Evolutionary conservation across 2,888 invertebrate species (phyloP).

Genomic region (Oligia strigilis): DNA sequence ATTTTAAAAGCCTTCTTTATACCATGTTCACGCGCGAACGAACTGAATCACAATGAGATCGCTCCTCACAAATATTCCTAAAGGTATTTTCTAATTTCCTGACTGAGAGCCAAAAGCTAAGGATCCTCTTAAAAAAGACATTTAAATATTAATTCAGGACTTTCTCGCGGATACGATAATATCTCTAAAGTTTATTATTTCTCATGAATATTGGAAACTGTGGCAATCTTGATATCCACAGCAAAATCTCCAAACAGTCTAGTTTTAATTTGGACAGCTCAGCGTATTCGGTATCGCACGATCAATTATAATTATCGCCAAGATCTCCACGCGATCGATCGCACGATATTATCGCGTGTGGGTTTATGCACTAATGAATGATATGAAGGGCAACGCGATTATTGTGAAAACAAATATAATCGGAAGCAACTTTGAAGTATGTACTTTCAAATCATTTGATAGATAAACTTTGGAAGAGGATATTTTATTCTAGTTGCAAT

Average conservation of each 20-base stretch:
- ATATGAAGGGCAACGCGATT: slow-evolving; percentile 38
- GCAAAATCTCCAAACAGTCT: slow-evolving; percentile 26
- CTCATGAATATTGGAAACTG: slow-evolving; percentile 1
- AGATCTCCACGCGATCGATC: slow-evolving; percentile 53
- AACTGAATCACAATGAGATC: slow-evolving; percentile 34
- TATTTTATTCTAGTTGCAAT: not conserved
- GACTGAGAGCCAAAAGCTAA: not conserved
- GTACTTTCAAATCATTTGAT: not conserved
- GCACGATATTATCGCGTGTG: slow-evolving; percentile 45
- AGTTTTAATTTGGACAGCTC: slow-evolving; percentile 40
- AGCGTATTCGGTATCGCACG: slow-evolving; percentile 27
- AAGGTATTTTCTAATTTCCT: slow-evolving; percentile 47
- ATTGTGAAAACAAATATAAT: slow-evolving; percentile 33
- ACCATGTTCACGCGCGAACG: slow-evolving; percentile 32
- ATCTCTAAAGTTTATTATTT: not conserved
- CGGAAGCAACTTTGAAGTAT: slow-evolving; percentile 2
- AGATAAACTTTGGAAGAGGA: not conserved
- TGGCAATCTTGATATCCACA: slow-evolving; percentile 3
- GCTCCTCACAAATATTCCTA: slow-evolving; percentile 29
- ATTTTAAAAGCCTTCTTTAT: slow-evolving; percentile 33
- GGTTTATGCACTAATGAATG: slow-evolving; percentile 46
- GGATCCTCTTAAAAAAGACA: not conserved
- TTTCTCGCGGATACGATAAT: not conserved
- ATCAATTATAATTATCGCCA: slow-evolving; percentile 44
- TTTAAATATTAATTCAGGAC: slow-evolving; percentile 10